Base-by-base conservation (phyloP, 2,797 vertebrate species). In the Chrysocyon brachyurus region DNA sequence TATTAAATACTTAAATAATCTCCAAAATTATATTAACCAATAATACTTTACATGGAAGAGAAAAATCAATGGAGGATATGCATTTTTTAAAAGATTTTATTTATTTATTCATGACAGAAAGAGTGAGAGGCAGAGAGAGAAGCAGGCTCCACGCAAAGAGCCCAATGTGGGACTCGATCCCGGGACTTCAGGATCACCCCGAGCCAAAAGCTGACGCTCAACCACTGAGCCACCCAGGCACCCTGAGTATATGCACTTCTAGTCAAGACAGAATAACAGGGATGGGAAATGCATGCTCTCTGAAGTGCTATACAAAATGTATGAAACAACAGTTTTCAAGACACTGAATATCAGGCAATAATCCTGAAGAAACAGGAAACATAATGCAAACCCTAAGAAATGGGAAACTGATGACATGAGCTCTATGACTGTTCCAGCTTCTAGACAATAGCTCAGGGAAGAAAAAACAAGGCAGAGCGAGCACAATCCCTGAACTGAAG, bases 11-110 rank as follows among this genome's bases (percentile, higher is more conserved):
- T 63, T 92, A 86, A 49, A 52, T 36, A 10, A 52, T 90, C 16
- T 72, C 54, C 64, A 95, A 96, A 94, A 77, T 82, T 21, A 92
- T 85, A 16, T 12, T 78, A n/a, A 86, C 12, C 31, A 93, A 63
- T 3, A 54, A 79, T 14, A 94, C 28, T 84, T 89, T 89, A 87
- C 31, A 70, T 28, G 11, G 12, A 87, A 70, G 82, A 94, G 61
- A 95, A 78, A 77, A 70, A 96, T 40, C 21, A 91, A 57, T 54
- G 17, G n/a, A 36, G 54, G 10, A 92, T 22, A 93, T 12, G 28
- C 19, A 66, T 6, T 82, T 87, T 46, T 46, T 46, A 46, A 46
- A 46, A 46, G 40, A 8, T 46, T 46, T 46, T 46, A 46, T 46
- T 46, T 46, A 46, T 46, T 46, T 46, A 46, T 46, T 46, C 40